phyloP scores from a whole-genome alignment of 2,888 invertebrate species.

The Metallyticus violacea region DNA sequence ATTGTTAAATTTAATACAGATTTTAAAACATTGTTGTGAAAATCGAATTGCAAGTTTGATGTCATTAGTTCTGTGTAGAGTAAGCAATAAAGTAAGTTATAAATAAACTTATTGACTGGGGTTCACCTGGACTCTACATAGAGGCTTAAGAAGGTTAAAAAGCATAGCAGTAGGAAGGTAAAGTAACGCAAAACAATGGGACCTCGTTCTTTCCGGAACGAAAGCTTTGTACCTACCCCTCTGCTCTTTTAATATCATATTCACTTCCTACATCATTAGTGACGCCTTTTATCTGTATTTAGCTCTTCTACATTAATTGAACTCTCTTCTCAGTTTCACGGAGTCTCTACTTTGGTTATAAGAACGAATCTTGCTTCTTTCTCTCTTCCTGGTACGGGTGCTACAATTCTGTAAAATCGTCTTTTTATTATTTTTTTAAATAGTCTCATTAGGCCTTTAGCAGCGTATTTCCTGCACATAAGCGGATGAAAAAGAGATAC shows the following conservation, averaged over 20 bases:
- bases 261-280: neutral
- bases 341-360: neutral
- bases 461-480: neutral
- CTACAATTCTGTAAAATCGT: neutral
- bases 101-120: too few species aligned
- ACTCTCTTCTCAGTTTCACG: neutral
- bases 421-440: neutral
- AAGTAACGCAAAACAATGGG: too few species aligned
- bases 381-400: neutral
- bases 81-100: too few species aligned
- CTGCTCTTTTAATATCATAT: too few species aligned
- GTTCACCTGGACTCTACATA: too few species aligned
- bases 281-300: neutral
- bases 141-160: too few species aligned
- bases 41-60: too few species aligned
- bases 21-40: too few species aligned
- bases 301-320: neutral
- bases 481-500: neutral
- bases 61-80: too few species aligned
- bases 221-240: neutral
- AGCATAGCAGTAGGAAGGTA: too few species aligned
- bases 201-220: neutral
- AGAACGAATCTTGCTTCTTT: neutral
- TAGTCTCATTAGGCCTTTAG: neutral
- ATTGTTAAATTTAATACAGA: too few species aligned